Evolutionary conservation across 1,140 invertebrate species (phyloP).

Genomic region (Scaptodrosophila lebanonensis): DNA sequence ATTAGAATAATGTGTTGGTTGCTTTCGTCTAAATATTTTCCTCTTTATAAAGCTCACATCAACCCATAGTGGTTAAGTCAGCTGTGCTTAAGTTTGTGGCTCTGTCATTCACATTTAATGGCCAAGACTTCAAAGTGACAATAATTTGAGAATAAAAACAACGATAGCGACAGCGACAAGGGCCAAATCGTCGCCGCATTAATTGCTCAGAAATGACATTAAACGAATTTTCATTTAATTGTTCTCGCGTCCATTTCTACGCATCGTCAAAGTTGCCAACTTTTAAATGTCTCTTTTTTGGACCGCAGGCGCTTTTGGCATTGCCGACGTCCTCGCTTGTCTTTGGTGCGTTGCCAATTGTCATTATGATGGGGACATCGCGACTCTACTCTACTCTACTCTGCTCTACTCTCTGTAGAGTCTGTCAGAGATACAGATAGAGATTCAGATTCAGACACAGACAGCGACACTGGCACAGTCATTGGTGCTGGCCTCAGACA

Average conservation of each 20-base stretch:
- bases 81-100: neutral
- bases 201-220: conserved; percentile 36
- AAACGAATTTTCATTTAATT: conserved; percentile 71
- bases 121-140: conserved; percentile 72
- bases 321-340: neutral
- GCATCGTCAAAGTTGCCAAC: conserved; percentile 30
- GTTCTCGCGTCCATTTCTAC: conserved; percentile 44
- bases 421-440: too few species aligned
- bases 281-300: conserved; percentile 40
- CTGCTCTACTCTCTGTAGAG: too few species aligned
- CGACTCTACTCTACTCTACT: too few species aligned
- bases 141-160: conserved; percentile 68
- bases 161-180: conserved; percentile 2
- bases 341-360: conserved; percentile 65
- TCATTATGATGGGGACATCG: conserved; percentile 63
- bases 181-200: conserved; percentile 17
- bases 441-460: too few species aligned
- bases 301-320: neutral
- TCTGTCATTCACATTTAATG: conserved; percentile 48
- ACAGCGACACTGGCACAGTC: too few species aligned
- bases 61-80: too few species aligned
- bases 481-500: too few species aligned
- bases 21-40: too few species aligned
- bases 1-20: too few species aligned
- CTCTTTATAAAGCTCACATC: too few species aligned